A percentile compares a stretch with the other conserved stretches of the same genome.
These are phyloP conservation scores for Amblyornis subalaris DNA, from an alignment of 2,113 vertebrate genomes.

Conservation along the genomic window DNA sequence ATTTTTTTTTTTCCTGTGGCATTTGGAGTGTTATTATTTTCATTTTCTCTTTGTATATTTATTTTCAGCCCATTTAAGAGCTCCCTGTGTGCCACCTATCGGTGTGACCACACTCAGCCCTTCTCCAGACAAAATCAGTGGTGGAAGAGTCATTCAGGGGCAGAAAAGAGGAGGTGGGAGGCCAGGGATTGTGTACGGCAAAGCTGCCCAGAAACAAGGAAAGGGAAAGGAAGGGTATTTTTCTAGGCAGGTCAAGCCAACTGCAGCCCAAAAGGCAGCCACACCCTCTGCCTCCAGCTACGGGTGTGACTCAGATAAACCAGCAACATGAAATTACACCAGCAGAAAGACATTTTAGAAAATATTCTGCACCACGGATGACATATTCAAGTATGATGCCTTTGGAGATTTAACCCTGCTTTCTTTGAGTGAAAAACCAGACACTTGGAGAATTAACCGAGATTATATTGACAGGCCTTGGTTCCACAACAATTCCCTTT, in stretches of 20 bases:
- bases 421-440: slow-evolving; percentile 50
- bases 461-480: slow-evolving; percentile 64
- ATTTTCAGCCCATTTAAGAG: not conserved
- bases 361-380: slow-evolving; percentile 26
- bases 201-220: not conserved
- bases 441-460: slow-evolving; percentile 33
- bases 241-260: not conserved
- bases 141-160: not conserved
- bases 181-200: not conserved
- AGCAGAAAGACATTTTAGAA: slow-evolving; percentile 43
- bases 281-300: not conserved
- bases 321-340: slow-evolving; percentile 19
- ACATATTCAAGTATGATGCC: slow-evolving; percentile 18
- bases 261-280: not conserved
- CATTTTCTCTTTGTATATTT: not conserved
- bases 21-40: not conserved
- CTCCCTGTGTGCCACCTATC: slow-evolving; percentile 46
- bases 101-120: not conserved
- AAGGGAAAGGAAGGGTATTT: slow-evolving; percentile 5
- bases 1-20: not conserved
- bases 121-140: not conserved
- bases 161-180: not conserved
- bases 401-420: slow-evolving; percentile 56
- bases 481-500: slow-evolving; percentile 70
- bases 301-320: slow-evolving; percentile 15